Conservation (phyloP, 2,888 invertebrate genomes). For the Nephrotoma flavescens region DNA sequence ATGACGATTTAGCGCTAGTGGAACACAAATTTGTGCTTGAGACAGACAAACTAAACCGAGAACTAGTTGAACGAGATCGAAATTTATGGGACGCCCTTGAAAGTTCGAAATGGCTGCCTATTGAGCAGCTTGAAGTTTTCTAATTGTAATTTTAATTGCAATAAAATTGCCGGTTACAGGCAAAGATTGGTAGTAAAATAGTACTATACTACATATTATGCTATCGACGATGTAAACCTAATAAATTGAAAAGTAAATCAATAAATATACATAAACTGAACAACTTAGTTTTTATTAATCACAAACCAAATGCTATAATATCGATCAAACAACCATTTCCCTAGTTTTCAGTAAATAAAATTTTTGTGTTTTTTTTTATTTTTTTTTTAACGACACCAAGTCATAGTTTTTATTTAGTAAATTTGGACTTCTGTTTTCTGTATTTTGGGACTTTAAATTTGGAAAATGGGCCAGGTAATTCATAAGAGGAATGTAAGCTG, state of each 20-base stretch:
- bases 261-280: not conserved
- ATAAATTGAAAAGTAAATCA: not conserved
- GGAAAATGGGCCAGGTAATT: not conserved
- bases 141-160: conserved; percentile 17
- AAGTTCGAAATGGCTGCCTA: conserved; percentile 69
- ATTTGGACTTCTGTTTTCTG: not conserved
- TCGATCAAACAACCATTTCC: not conserved
- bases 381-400: not conserved
- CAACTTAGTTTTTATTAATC: not conserved
- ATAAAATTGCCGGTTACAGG: no score
- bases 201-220: no score
- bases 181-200: no score
- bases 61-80: conserved; percentile 57
- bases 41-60: conserved; percentile 60
- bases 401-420: not conserved
- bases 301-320: not conserved
- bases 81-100: conserved; percentile 70
- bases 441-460: not conserved
- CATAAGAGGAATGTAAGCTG: conserved; percentile 20
- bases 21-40: conserved; percentile 64
- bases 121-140: conserved; percentile 54
- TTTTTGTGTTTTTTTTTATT: not conserved
- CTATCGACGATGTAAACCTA: no score
- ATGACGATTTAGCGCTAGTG: conserved; percentile 60
- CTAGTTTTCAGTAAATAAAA: not conserved